These are phyloP conservation scores for Harmothoe impar DNA, from an alignment of 2,888 invertebrate genomes.

Conservation along the genomic window DNA sequence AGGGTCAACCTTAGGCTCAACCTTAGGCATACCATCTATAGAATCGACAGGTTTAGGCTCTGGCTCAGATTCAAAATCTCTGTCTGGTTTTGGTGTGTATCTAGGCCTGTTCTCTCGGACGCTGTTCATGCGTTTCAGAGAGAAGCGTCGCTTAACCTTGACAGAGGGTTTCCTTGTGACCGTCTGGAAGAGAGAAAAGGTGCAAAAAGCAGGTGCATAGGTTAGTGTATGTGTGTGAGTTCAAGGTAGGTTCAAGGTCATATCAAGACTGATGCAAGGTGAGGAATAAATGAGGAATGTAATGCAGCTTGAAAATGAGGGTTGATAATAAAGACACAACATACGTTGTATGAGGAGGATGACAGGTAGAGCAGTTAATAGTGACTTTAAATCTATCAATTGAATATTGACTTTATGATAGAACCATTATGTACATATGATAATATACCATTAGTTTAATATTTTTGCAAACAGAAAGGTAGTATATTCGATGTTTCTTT, in stretches of 20 bases:
- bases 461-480: too few species aligned
- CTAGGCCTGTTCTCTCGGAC: constrained; percentile 1
- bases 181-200: constrained; percentile 38
- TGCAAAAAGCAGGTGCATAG: not conserved
- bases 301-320: too few species aligned
- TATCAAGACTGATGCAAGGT: not conserved
- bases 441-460: too few species aligned
- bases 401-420: too few species aligned
- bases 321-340: too few species aligned
- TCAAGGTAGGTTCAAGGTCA: not conserved
- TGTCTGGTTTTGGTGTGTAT: not conserved
- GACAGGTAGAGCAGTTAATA: too few species aligned
- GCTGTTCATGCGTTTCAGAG: constrained; percentile 10
- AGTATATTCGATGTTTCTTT: too few species aligned
- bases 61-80: not conserved
- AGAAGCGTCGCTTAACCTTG: constrained; percentile 9
- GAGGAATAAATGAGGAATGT: not conserved
- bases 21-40: not conserved
- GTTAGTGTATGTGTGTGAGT: not conserved
- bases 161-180: constrained; percentile 48
- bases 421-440: too few species aligned
- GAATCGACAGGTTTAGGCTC: not conserved
- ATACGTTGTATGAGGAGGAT: not conserved
- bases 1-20: constrained; percentile 18
- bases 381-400: too few species aligned